Conservation (phyloP, 2,888 invertebrate genomes). For the Oscheius sp. region DNA sequence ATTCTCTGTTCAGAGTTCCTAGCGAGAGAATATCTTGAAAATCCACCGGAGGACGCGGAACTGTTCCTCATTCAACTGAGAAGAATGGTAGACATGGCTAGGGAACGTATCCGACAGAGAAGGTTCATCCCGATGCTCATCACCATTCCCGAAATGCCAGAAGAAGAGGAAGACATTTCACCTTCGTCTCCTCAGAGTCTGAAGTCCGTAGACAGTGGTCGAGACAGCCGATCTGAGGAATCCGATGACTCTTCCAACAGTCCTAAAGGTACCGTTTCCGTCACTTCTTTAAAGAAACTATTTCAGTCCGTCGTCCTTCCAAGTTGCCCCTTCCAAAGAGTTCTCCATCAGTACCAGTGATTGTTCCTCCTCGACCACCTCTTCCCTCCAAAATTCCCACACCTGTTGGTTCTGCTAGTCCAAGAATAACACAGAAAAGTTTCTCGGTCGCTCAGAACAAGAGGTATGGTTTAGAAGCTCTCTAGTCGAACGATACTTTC, state of each 20-base stretch:
- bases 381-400: slow-evolving; percentile 34
- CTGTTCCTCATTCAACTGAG: slow-evolving; percentile 85
- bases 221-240: slow-evolving; percentile 42
- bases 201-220: slow-evolving; percentile 49
- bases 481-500: not conserved
- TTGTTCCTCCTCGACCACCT: slow-evolving; percentile 25
- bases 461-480: not conserved
- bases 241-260: slow-evolving; percentile 9
- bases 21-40: slow-evolving; percentile 86
- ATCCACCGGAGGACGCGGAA: slow-evolving; percentile 89
- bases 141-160: slow-evolving; percentile 51
- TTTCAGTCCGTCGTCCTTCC: slow-evolving; percentile 37
- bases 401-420: slow-evolving; percentile 32
- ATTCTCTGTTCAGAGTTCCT: slow-evolving; percentile 75
- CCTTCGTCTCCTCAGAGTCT: slow-evolving; percentile 36
- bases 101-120: slow-evolving; percentile 58
- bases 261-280: slow-evolving; percentile 17
- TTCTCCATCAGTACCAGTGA: slow-evolving; percentile 30
- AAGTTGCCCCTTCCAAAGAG: slow-evolving; percentile 42
- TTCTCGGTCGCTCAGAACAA: slow-evolving; percentile 8
- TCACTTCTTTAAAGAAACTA: not conserved
- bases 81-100: slow-evolving; percentile 48
- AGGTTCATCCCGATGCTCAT: slow-evolving; percentile 55
- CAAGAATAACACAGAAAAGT: not conserved
- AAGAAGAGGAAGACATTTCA: slow-evolving; percentile 11